Conservation (phyloP, 53 echinoderm and acorn worm genomes). For the Actinopyga echinites region DNA sequence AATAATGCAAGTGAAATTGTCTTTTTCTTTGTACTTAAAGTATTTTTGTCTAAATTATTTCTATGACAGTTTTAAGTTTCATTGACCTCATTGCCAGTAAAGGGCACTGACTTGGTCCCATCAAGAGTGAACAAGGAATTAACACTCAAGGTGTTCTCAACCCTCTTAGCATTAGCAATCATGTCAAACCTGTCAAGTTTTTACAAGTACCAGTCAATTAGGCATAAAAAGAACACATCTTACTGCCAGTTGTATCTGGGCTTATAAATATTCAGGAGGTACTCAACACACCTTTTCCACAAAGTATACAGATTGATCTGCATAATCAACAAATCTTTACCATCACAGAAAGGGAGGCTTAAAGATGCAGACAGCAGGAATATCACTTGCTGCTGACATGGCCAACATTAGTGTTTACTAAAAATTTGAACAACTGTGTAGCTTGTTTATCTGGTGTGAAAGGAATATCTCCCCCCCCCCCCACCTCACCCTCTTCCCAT, state of each 20-base stretch:
- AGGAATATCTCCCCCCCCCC: too few species aligned
- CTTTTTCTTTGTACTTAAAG: too few species aligned
- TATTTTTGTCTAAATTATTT: too few species aligned
- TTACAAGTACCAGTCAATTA: slow-evolving; percentile 42
- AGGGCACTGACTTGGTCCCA: slow-evolving; percentile 24
- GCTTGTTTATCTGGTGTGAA: too few species aligned
- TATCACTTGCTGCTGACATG: too few species aligned
- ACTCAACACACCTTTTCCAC: slow-evolving; percentile 26
- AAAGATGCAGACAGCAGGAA: too few species aligned
- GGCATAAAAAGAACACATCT: slow-evolving; percentile 24
- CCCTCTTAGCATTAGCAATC: slow-evolving; percentile 12
- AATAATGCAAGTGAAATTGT: too few species aligned
- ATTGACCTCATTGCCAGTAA: slow-evolving; percentile 17
- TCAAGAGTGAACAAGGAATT: neutral
- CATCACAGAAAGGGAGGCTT: too few species aligned
- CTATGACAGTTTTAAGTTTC: neutral
- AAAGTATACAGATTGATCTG: slow-evolving; percentile 28
- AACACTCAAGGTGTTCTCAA: slow-evolving; percentile 32
- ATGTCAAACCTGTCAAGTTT: slow-evolving; percentile 23
- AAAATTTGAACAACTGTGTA: too few species aligned
- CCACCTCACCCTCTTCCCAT: too few species aligned
- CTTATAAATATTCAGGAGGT: slow-evolving; percentile 33
- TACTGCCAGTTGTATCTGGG: neutral
- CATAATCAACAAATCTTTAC: slow-evolving; percentile 9
- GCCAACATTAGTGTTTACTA: too few species aligned